Evolutionary conservation across 2,113 vertebrate genomes (phyloP), one percentile per base, ranked within the genome.

Genomic region (Microtus pennsylvanicus): DNA sequence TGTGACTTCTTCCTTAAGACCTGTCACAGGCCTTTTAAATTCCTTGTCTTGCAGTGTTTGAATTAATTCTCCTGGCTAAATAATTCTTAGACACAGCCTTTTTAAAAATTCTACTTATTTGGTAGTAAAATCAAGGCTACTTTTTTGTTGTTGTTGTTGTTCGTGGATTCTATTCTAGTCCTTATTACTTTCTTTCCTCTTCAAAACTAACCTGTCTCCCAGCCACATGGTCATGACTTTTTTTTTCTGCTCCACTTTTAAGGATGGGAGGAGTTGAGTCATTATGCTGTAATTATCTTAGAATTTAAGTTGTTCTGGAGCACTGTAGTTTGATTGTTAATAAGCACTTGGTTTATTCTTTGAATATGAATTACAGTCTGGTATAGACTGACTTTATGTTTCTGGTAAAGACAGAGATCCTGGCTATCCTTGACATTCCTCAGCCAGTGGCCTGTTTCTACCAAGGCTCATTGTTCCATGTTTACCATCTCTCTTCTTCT

Each of bases 291-390:
- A 98, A 98, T 98, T 98, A 97, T 98, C 93, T 96, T 97, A 97
- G 97, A 98, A 98, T 97, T 97, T 21, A 89, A 97, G 89, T 97
- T 98, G 97, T 98, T 97, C 74, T 12, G 87, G 90, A 96, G 96
- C 96, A 30, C 94, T 69, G 94, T 97, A 95, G 97, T 98, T 97
- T 98, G 98, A 98, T 98, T 98, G 97, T 98, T 98, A 98, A 98
- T 97, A 98, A 97, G 98, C 89, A 98, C 97, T 97, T 94, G 95
- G 97, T 98, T 98, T 98, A 95, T 92, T 97, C 97, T 97, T 97
- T 96, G 98, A 97, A 97, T 98, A 95, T 69, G 93, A 97, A 98
- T 98, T 97, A 93, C 96, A 96, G 96, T 92, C 38, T 26, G 6
- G 52, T 76, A 30, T 76, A 87, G 91, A 12, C 83, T 30, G 0